Percentiles rank a stretch among this genome's conserved stretches.
phyloP scores from a whole-genome alignment of 2,113 vertebrate genomes.

The Atherinomorus stipes region DNA sequence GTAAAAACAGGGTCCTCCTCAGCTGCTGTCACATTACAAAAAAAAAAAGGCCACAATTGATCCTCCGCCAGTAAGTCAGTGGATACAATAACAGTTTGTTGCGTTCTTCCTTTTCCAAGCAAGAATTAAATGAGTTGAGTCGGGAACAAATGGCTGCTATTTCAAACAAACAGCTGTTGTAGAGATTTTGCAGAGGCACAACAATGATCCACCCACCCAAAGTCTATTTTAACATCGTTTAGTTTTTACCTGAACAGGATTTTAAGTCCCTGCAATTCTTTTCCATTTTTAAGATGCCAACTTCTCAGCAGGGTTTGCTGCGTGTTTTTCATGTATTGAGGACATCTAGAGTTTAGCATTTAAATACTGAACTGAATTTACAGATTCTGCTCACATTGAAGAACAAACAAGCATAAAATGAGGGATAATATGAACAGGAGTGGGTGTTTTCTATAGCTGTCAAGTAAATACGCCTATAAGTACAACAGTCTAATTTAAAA shows the following conservation, averaged over 20 bases:
- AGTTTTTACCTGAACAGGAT: conserved; percentile 50
- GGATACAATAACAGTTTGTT: conserved; percentile 1
- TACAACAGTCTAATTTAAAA: conserved; percentile 5
- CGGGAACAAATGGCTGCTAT: background rate
- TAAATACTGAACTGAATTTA: conserved; percentile 37
- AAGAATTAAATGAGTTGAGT: conserved; percentile 6
- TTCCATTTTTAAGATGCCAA: conserved; percentile 34
- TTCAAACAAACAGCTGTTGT: conserved; percentile 49
- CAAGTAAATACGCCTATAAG: background rate
- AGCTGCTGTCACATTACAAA: conserved; percentile 56
- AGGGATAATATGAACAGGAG: conserved; percentile 11
- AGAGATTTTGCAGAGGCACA: conserved; percentile 49
- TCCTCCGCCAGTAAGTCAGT: conserved; percentile 31
- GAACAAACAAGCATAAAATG: conserved; percentile 3
- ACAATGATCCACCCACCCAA: conserved; percentile 55
- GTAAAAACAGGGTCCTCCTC: conserved; percentile 38
- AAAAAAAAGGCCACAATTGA: conserved; percentile 40
- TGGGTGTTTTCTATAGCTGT: conserved; percentile 5
- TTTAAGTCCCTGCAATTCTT: conserved; percentile 18
- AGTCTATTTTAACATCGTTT: conserved; percentile 60
- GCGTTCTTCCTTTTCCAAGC: background rate
- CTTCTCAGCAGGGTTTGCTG: conserved; percentile 14
- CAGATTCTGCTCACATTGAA: conserved; percentile 3
- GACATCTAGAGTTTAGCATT: conserved; percentile 33
- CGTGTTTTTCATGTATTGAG: conserved; percentile 37